Base-by-base conservation (phyloP, 2,797 vertebrate species). In the Hoplostethus mediterraneus region DNA sequence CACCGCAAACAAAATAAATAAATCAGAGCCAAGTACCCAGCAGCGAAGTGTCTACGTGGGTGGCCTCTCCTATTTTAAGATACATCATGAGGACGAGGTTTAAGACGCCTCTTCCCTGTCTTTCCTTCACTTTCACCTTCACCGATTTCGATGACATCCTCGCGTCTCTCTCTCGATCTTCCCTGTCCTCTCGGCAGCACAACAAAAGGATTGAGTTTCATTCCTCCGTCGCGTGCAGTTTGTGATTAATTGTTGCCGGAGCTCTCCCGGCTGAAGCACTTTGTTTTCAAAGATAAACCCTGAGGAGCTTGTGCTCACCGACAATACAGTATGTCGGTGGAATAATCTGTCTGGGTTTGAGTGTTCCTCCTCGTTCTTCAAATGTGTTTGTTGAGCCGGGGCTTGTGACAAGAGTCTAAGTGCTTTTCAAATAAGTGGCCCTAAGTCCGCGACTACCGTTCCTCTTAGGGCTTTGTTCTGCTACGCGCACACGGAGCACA, bases 1-100 rank as follows among this genome's bases (percentile, higher is more conserved):
- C 66, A 78, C 71, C 72, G 75, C 73, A 87, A 90, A 89, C 79
- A 73, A 89, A 89, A 87, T 91, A 89, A 86, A 93, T 91, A 90
- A 91, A 88, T 89, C 87, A 87, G 67, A 88, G 78, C 67, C 62
- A 79, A 84, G 67, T 82, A 82, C 75, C 80, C 77, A 66, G 62
- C 59, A 87, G 82, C 77, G 68, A 40, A 76, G 65, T 71, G 76
- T 82, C 74, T 82, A 81, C 64, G 76, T 87, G 84, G 85, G 85
- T 65, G 65, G 73, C 77, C 71, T 56, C 25, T 65, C 69, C 74
- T 87, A 85, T 89, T 90, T 90, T 80, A 84, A 81, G 83, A 72
- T 54, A 71, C 67, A 78, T 85, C 73, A 81, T 76, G 54, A 81
- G 62, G 67, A 71, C 62, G 52, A 9, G 16, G 21, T 25, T 51